Conservation (phyloP, 2,113 vertebrate species). For the Hepsetus odoe region DNA sequence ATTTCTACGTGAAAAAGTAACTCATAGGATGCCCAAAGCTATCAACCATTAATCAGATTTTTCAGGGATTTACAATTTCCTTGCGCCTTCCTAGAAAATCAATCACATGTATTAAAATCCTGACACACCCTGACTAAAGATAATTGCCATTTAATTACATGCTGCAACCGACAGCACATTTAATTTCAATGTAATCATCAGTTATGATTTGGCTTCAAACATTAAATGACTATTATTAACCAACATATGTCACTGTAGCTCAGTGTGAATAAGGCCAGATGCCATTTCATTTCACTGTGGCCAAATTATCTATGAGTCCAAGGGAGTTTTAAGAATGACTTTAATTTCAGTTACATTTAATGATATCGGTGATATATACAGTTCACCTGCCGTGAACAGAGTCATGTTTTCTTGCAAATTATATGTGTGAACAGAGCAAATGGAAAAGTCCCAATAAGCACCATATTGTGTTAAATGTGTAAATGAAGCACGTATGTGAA, state of each 20-base stretch:
- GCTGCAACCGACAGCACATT: not conserved
- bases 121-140: not conserved
- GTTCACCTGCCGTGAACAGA: not conserved
- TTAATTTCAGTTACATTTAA: not conserved
- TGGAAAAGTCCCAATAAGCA: conserved; percentile 31
- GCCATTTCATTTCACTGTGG: not conserved
- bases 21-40: not conserved
- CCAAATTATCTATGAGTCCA: not conserved
- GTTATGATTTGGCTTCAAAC: not conserved
- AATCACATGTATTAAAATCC: not conserved
- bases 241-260: not conserved
- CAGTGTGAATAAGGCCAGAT: not conserved
- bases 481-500: conserved; percentile 15
- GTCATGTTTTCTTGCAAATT: conserved; percentile 3
- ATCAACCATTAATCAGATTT: not conserved
- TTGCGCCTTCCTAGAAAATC: not conserved
- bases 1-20: too few species aligned
- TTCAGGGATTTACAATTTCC: not conserved
- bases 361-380: not conserved
- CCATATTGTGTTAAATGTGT: conserved; percentile 15
- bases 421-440: conserved; percentile 14
- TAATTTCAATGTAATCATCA: not conserved
- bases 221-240: not conserved
- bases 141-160: not conserved
- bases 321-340: not conserved